These are phyloP conservation scores for Coenonympha glycerion DNA, from an alignment of 2,888 invertebrate species.

Conservation along the genomic window DNA sequence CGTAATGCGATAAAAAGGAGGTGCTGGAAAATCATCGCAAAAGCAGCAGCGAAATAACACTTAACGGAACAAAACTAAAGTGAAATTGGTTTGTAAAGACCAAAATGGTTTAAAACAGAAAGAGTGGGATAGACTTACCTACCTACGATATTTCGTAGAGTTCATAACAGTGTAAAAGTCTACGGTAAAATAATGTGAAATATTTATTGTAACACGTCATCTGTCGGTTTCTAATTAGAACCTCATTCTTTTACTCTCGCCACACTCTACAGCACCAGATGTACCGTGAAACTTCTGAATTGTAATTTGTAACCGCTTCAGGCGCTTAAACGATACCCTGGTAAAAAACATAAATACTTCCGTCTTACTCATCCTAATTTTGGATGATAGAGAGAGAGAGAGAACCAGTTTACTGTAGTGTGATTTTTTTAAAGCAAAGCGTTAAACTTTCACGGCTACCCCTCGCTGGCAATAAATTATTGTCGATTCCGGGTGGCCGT, in stretches of 20 bases:
- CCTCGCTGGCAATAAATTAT: slow-evolving; percentile 67
- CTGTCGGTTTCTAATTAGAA: slow-evolving; percentile 26
- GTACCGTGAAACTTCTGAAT: slow-evolving; percentile 62
- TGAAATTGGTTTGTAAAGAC: too few species aligned
- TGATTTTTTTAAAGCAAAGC: slow-evolving; percentile 60
- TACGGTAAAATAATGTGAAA: neutral
- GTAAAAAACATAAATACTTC: slow-evolving; percentile 34
- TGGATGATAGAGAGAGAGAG: slow-evolving; percentile 45
- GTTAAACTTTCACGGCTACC: slow-evolving; percentile 70
- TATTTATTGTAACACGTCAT: slow-evolving; percentile 28
- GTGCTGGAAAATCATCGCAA: too few species aligned
- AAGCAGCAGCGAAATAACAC: too few species aligned
- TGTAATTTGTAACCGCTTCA: slow-evolving; percentile 50
- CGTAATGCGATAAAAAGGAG: too few species aligned
- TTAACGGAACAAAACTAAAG: too few species aligned
- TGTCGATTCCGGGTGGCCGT: slow-evolving; percentile 70
- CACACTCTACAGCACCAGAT: slow-evolving; percentile 50
- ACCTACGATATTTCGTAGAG: neutral
- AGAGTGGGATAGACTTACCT: too few species aligned
- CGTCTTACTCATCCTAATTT: slow-evolving; percentile 18
- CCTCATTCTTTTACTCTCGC: slow-evolving; percentile 1
- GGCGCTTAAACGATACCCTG: slow-evolving; percentile 38
- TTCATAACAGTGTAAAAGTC: too few species aligned
- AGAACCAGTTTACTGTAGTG: slow-evolving; percentile 52
- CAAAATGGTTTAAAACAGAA: too few species aligned